phyloP scores from a whole-genome alignment of 2,797 vertebrate species.

The Crenuchus spilurus region DNA sequence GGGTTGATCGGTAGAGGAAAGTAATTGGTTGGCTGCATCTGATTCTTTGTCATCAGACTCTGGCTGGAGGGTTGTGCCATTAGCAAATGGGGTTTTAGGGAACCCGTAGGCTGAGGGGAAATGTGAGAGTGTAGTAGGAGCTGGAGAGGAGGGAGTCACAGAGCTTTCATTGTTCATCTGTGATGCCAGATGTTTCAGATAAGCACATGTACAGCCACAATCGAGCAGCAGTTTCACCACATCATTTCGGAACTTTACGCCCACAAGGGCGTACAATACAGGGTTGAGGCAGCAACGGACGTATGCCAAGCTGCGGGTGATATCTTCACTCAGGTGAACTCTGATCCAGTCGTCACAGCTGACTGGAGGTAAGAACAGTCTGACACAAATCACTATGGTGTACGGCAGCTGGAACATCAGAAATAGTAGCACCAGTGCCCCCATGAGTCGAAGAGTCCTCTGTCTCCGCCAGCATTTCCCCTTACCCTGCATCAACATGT shows the following conservation, averaged over 20 bases:
- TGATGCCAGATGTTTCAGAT: not conserved
- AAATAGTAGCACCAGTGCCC: conserved; percentile 84
- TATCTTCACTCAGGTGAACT: conserved; percentile 76
- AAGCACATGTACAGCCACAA: conserved; percentile 47
- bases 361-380: conserved; percentile 68
- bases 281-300: conserved; percentile 92
- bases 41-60: not conserved
- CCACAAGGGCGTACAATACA: conserved; percentile 87
- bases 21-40: not conserved
- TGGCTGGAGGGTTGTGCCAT: not conserved
- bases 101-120: conserved; percentile 9
- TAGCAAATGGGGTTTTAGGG: conserved; percentile 7
- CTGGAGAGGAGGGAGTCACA: conserved; percentile 52
- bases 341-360: conserved; percentile 69
- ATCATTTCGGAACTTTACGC: conserved; percentile 86
- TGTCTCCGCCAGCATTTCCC: conserved; percentile 68
- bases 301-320: conserved; percentile 85
- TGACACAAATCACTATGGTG: conserved; percentile 79
- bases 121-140: conserved; percentile 24
- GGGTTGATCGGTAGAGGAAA: not conserved
- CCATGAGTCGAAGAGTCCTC: conserved; percentile 82
- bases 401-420: conserved; percentile 88
- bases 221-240: conserved; percentile 73
- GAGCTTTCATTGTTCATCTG: conserved; percentile 48
- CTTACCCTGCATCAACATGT: conserved; percentile 73